Conservation (phyloP, 1,140 invertebrate species). For the Bombus vancouverensis region DNA sequence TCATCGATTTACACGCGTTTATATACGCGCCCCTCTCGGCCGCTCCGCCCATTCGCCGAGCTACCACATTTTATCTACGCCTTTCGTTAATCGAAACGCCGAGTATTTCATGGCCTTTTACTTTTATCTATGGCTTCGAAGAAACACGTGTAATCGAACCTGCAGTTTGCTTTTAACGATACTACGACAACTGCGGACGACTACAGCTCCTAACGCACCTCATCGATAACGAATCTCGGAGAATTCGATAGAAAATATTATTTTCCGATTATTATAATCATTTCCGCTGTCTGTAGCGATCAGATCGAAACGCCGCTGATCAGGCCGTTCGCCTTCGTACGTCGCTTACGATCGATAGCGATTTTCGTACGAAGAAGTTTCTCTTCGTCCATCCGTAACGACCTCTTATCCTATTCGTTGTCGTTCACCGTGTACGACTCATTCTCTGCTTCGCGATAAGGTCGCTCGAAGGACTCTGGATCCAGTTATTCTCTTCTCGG, state of each 20-base stretch:
- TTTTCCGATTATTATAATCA: not conserved
- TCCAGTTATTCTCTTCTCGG: conserved; percentile 47
- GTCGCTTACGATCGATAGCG: not conserved
- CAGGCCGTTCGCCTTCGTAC: not conserved
- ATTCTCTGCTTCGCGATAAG: conserved; percentile 62
- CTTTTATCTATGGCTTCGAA: conserved; percentile 50
- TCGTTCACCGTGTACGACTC: conserved; percentile 28
- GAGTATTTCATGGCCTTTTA: conserved; percentile 54
- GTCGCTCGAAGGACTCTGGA: conserved; percentile 9
- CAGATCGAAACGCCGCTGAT: no score
- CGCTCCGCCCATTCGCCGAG: conserved; percentile 37
- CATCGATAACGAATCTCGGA: conserved; percentile 25
- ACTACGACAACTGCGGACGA: not conserved
- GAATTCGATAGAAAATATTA: conserved; percentile 26
- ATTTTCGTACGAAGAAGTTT: conserved; percentile 1
- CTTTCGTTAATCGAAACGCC: conserved; percentile 55
- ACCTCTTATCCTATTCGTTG: not conserved
- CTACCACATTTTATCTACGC: conserved; percentile 44
- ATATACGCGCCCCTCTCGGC: not conserved
- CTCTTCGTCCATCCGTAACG: not conserved
- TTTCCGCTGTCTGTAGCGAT: no score
- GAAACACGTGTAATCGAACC: conserved; percentile 51
- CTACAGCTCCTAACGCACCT: conserved; percentile 20
- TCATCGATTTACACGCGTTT: conserved; percentile 38
- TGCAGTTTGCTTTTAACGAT: conserved; percentile 47